phyloP scores from a whole-genome alignment of 2,888 invertebrate species.

The Eumerus sabulonum region DNA sequence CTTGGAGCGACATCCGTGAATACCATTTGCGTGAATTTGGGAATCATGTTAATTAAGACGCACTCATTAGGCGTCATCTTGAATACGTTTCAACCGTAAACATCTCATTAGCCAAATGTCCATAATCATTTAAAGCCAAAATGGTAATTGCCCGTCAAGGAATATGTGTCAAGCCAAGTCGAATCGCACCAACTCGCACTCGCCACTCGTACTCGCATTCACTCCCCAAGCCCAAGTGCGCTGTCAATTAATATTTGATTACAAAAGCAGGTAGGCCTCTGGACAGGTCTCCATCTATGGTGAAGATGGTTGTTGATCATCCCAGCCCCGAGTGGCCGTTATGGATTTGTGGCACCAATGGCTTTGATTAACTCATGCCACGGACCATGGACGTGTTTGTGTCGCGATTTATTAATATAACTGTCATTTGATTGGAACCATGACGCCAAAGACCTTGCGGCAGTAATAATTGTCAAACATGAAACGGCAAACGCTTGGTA shows the following conservation, averaged over 20 bases:
- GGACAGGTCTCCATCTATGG: conserved; percentile 44
- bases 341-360: neutral
- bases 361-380: conserved; percentile 39
- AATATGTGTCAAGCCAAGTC: conserved; percentile 50
- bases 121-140: conserved; percentile 44
- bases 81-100: conserved; percentile 48
- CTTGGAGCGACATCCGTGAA: conserved; percentile 35
- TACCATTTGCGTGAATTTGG: conserved; percentile 36
- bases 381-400: conserved; percentile 12
- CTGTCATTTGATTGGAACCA: conserved; percentile 51
- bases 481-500: conserved; percentile 42
- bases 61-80: conserved; percentile 28
- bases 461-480: conserved; percentile 53
- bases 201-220: neutral
- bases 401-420: conserved; percentile 60
- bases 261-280: conserved; percentile 46
- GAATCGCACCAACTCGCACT: conserved; percentile 3
- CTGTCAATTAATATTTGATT: conserved; percentile 65
- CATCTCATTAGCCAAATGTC: conserved; percentile 49
- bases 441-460: conserved; percentile 35
- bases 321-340: conserved; percentile 8
- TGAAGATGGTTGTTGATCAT: conserved; percentile 8
- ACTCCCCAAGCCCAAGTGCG: conserved; percentile 4
- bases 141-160: conserved; percentile 49
- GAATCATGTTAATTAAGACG: conserved; percentile 44